A percentile compares a stretch with the other conserved stretches of the same genome.
phyloP scores from a whole-genome alignment of 2,797 vertebrate species.

The Neopelma chrysocephalum region DNA sequence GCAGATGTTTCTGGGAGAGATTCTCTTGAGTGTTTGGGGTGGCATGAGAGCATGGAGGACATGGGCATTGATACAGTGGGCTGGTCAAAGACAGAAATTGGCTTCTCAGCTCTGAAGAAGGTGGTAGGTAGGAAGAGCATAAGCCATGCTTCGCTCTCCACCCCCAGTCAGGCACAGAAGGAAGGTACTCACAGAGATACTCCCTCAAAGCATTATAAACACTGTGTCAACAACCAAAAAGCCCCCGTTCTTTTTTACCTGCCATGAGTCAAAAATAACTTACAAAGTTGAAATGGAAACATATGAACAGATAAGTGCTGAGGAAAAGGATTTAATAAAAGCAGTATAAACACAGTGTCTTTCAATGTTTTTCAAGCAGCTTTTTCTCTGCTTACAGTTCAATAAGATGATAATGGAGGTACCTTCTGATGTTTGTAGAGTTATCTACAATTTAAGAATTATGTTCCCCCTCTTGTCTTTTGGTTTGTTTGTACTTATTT shows the following conservation, averaged over 20 bases:
- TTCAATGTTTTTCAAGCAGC: background rate
- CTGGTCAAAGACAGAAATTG: background rate
- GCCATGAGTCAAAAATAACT: background rate
- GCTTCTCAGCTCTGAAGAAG: background rate
- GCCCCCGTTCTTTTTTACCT: background rate
- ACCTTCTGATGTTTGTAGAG: background rate
- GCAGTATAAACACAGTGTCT: background rate
- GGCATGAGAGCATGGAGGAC: background rate
- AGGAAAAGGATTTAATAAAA: background rate
- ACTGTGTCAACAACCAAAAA: background rate
- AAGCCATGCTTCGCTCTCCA: background rate
- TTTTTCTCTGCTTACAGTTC: background rate
- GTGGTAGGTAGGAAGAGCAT: background rate
- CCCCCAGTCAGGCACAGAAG: background rate
- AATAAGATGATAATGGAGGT: background rate
- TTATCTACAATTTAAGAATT: background rate
- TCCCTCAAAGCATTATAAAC: background rate
- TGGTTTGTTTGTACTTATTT: conserved; percentile 48
- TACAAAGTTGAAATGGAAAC: background rate
- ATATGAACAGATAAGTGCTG: background rate
- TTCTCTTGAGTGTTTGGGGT: background rate
- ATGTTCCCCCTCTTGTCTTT: conserved; percentile 15
- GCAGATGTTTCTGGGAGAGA: background rate
- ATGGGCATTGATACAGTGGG: background rate
- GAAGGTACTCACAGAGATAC: background rate